Evolutionary conservation across 1,140 invertebrate genomes (phyloP), one percentile per base, ranked within the genome.

Genomic region (Dufourea novaeangliae): DNA sequence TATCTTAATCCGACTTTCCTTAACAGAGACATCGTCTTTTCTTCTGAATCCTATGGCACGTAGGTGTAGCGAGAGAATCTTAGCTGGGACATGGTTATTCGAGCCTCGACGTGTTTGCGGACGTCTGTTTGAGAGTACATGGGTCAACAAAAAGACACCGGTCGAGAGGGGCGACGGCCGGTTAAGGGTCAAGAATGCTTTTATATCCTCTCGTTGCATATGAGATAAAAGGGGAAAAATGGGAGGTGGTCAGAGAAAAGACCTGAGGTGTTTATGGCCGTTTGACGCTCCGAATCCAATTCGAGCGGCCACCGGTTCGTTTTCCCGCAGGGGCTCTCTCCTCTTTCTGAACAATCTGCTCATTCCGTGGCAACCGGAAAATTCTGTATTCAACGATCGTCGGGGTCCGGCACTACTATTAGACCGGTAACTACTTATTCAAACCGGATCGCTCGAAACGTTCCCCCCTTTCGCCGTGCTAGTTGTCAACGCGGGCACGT

Each of bases 381-480:
- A 90, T 90, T 91, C 70, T 69, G 90, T 90, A 92, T 91, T 91
- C 90, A 87, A 77, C 69, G 64, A 77, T 71, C 89, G 89, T 91
- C 85, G 88, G 77, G 79, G 88, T 88, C 87, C 90, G 77, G 88
- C 83, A 86, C 80, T 83, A 80, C 89, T 90, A 91, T 92, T 92
- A 91, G 86, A 82, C 86, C 75, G 81, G 88, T 91, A 91, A 92
- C 90, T 92, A 91, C 89, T 91, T 91, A 91, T 92, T 91, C 90
- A 91, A 91, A 88, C 88, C 81, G 88, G 82, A 91, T 89, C 88
- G 87, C 77, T 87, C 74, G 77, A 85, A 85, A 80, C 87, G 79
- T 79, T 73, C 86, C 68, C 84, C 83, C 79, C 82, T 61, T 73
- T 70, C 72, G 46, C 20, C 67, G 7, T 22, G 52, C 82, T 83